A percentile compares a stretch with the other conserved stretches of the same genome.
These are phyloP conservation scores for Sciurus vulgaris DNA, from an alignment of 2,797 vertebrate genomes.

Conservation along the genomic window DNA sequence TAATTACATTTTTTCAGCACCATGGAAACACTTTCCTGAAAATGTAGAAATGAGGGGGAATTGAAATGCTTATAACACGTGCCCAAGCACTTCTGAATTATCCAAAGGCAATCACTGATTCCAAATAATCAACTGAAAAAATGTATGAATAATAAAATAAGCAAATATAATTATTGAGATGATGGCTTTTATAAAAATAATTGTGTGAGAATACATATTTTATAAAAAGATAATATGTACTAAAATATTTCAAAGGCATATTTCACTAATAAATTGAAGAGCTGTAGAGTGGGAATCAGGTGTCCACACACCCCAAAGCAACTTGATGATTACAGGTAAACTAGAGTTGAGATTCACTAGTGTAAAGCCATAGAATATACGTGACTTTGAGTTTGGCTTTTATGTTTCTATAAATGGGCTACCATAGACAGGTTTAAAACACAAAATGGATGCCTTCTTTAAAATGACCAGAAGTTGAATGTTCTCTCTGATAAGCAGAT, in stretches of 20 bases:
- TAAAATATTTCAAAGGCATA: conserved; percentile 27
- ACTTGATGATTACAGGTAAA: neutral
- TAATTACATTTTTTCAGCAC: conserved; percentile 78
- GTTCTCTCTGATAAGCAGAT: too few relatives aligned
- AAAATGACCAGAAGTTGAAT: neutral
- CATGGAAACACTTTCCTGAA: conserved; percentile 79
- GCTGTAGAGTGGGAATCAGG: neutral
- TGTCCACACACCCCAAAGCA: neutral
- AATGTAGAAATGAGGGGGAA: conserved; percentile 57
- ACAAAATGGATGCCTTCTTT: neutral
- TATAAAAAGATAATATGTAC: neutral
- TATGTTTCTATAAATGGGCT: neutral
- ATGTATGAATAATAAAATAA: conserved; percentile 70
- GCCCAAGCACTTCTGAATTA: conserved; percentile 70
- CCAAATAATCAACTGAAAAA: conserved; percentile 71
- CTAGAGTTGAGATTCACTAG: too few relatives aligned
- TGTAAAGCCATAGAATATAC: neutral
- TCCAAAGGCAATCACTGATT: conserved; percentile 70
- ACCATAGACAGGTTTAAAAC: neutral
- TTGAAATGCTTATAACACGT: conserved; percentile 59
- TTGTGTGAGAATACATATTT: conserved; percentile 60
- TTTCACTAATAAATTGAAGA: conserved; percentile 36
- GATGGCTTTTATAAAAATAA: conserved; percentile 69
- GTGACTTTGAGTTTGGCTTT: neutral
- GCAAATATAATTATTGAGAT: conserved; percentile 71